A percentile compares a stretch with the other conserved stretches of the same genome.
Evolutionary conservation across 2,797 vertebrate species (phyloP).

Genomic region (Heliangelus exortis): DNA sequence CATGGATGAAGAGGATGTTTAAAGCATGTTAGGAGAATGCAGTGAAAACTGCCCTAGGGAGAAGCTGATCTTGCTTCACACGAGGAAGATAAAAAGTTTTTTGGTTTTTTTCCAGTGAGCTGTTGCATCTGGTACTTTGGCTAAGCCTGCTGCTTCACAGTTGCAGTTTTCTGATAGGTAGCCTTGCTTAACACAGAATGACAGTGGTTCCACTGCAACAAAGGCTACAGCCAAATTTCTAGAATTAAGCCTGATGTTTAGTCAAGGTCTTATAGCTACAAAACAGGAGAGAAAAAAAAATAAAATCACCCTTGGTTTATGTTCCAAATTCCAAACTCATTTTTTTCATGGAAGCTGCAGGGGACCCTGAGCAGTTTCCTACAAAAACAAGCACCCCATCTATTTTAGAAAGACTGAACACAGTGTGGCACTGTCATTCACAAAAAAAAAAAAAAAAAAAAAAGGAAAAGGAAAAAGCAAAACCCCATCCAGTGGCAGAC

Average conservation of each 20-base stretch:
- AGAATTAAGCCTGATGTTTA: not conserved
- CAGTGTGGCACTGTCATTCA: not conserved
- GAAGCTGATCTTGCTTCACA: not conserved
- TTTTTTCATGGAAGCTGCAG: not conserved
- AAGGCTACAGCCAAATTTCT: not conserved
- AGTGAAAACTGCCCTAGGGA: not conserved
- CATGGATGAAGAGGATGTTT: not conserved
- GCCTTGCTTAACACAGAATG: not conserved
- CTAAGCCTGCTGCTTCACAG: not conserved
- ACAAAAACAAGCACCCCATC: not conserved
- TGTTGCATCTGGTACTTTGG: not conserved
- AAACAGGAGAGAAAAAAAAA: not conserved
- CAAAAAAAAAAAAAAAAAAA: too few relatives aligned
- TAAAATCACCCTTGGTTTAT: not conserved
- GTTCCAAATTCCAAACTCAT: not conserved
- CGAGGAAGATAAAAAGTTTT: not conserved
- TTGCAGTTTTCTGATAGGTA: not conserved
- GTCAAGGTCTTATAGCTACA: not conserved
- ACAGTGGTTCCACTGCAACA: not conserved
- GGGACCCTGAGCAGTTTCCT: not conserved
- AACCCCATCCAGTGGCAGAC: not conserved
- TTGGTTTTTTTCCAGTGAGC: not conserved
- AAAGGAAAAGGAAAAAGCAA: too few relatives aligned
- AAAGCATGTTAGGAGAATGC: not conserved
- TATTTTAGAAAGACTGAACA: not conserved